phyloP scores from a whole-genome alignment of 2,797 vertebrate genomes.

The Cossypha niveicapilla region DNA sequence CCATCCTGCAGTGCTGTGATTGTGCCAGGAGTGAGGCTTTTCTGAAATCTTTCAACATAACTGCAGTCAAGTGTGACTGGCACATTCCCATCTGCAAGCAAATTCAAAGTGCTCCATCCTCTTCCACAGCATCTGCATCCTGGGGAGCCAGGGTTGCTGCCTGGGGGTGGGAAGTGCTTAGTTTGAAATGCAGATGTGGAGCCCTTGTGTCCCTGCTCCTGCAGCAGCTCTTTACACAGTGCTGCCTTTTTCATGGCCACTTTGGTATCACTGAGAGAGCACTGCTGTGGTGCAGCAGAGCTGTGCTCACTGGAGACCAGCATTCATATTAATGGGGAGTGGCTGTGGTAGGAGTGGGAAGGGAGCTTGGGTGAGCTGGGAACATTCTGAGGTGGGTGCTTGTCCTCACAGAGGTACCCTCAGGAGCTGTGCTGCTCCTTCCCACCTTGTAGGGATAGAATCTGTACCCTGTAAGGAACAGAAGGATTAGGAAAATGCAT shows the following conservation, averaged over 20 bases:
- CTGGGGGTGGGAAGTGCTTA: neutral
- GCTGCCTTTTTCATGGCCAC: neutral
- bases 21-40: neutral
- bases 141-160: neutral
- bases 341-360: neutral
- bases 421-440: neutral
- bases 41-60: neutral
- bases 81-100: neutral
- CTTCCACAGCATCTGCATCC: neutral
- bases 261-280: neutral
- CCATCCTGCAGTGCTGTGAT: slow-evolving; percentile 5
- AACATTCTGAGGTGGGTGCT: rapidly evolving
- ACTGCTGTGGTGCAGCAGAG: neutral
- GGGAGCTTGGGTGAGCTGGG: neutral
- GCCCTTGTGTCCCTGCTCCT: neutral
- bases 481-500: neutral
- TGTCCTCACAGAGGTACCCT: rapidly evolving
- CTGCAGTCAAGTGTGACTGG: neutral
- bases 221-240: neutral
- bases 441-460: neutral
- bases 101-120: neutral
- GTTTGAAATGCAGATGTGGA: neutral
- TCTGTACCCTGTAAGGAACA: neutral
- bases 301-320: neutral
- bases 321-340: neutral